Base-by-base conservation (phyloP, 2,113 vertebrate genomes). In the Ibidorhyncha struthersii region DNA sequence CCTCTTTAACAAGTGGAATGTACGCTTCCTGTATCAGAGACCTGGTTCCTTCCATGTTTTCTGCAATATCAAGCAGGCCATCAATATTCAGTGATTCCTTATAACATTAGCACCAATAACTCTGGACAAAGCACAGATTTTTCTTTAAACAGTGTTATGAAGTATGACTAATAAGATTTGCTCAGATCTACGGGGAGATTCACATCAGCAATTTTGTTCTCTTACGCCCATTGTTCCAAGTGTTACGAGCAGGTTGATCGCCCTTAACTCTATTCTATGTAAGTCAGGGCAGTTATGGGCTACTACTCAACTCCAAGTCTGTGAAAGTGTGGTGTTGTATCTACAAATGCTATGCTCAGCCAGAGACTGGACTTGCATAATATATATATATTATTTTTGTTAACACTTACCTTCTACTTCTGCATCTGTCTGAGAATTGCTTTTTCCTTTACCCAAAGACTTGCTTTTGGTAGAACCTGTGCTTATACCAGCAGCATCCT, bases 381-480 rank as follows among this genome's bases (percentile, higher is more conserved):
- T 49, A 49, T 49, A 49, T 49, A 29, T 21, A 5, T 14, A 22
- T 23, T 21, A 21, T 30, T 82, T 84, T 63, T 82, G 21, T 8
- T 67, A 93, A 97, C 34, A 92, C 82, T 93, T 95, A 98, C 97
- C 98, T 98, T 97, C 97, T 65, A 85, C 56, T 94, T 98, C 98
- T 70, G 59, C 53, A 69, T 98, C 98, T 88, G 98, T 98, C 98
- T 98, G 97, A 95, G 58, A 92, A 92, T 36, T 98, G 96, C 94
- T 98, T 97, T 98, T 99, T 21, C 98, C 98, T 95, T 98, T 98
- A 78, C 98, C 97, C 18, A 79, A 36, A 85, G 97, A 97, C 89
- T 98, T 99, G 95, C 96, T 98, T 95, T 98, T 98, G 86, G 98
- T 90, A 94, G 98, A 91, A 91, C 98, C 97, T 97, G 98, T 89